Evolutionary conservation across 2,888 invertebrate species (phyloP).

Genomic region (Thecophora atra): DNA sequence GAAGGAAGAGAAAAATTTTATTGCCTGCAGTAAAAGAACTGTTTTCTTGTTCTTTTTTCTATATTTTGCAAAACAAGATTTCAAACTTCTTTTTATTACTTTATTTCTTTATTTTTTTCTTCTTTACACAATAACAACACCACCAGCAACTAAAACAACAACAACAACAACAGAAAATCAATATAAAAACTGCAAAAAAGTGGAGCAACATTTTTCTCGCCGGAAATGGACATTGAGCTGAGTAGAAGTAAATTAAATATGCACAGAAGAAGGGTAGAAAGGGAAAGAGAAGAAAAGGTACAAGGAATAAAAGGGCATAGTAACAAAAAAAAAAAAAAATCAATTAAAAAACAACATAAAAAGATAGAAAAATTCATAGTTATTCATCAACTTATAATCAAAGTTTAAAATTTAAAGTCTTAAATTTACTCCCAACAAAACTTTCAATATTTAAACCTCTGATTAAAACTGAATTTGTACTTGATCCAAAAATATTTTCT

Average conservation of each 20-base stretch:
- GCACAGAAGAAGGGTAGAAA: neutral
- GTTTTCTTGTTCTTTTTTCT: neutral
- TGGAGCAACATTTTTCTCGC: conserved; percentile 3
- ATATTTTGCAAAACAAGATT: neutral
- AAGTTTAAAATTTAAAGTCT: too few relatives aligned
- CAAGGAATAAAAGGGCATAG: too few relatives aligned
- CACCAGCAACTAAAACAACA: neutral
- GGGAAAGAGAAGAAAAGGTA: too few relatives aligned
- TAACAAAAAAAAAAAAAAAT: too few relatives aligned
- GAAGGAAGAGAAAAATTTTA: too few relatives aligned
- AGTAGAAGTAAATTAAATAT: neutral
- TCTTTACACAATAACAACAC: neutral
- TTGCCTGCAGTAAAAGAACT: too few relatives aligned
- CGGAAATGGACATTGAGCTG: conserved; percentile 1
- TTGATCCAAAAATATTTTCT: neutral
- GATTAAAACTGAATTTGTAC: neutral
- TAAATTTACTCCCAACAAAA: neutral
- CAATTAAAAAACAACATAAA: too few relatives aligned
- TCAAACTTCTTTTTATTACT: neutral
- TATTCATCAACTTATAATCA: too few relatives aligned
- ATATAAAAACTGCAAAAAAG: conserved; percentile 1
- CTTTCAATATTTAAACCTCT: neutral
- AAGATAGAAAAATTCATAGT: too few relatives aligned
- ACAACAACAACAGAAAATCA: neutral
- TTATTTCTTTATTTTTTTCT: neutral